These are phyloP conservation scores for Dyspetes luteomarginatus DNA, from an alignment of 2,888 invertebrate species.

Conservation along the genomic window DNA sequence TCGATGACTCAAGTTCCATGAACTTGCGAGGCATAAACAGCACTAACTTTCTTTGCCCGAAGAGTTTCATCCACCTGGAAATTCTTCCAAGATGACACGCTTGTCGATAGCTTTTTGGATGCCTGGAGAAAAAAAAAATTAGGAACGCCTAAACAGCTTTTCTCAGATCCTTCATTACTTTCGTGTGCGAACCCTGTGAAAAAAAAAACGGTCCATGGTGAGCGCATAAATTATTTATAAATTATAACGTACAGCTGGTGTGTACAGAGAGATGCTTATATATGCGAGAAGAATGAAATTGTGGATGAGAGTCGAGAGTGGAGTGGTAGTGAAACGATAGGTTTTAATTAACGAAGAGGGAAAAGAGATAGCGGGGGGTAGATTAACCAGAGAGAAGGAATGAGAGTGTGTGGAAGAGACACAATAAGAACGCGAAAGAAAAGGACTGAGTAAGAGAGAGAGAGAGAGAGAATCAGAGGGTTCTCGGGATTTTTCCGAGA, in stretches of 20 bases:
- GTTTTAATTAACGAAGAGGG: slow-evolving; percentile 64
- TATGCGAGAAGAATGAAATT: slow-evolving; percentile 6
- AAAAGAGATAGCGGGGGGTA: slow-evolving; percentile 61
- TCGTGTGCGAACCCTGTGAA: neutral
- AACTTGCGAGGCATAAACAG: neutral
- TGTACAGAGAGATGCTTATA: neutral
- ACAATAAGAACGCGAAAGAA: slow-evolving; percentile 56
- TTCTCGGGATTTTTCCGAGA: slow-evolving; percentile 70
- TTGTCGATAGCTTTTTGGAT: neutral
- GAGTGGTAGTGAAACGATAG: slow-evolving; percentile 53
- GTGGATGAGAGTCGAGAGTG: neutral
- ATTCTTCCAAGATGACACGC: neutral
- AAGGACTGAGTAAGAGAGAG: slow-evolving; percentile 33
- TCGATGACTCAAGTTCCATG: slow-evolving; percentile 31
- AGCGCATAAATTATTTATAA: slow-evolving; percentile 50
- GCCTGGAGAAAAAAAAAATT: neutral
- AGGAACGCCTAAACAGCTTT: neutral
- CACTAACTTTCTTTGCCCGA: neutral
- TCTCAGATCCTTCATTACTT: slow-evolving; percentile 1
- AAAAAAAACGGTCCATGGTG: slow-evolving; percentile 18
- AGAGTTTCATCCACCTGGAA: neutral
- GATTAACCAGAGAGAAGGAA: slow-evolving; percentile 55
- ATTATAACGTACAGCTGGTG: slow-evolving; percentile 33
- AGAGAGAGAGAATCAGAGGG: slow-evolving; percentile 67
- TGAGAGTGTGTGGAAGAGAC: slow-evolving; percentile 37